Percentiles rank a stretch among this genome's conserved stretches.
phyloP scores from a whole-genome alignment of 2,888 invertebrate species.

The Rhagonycha lutea region DNA sequence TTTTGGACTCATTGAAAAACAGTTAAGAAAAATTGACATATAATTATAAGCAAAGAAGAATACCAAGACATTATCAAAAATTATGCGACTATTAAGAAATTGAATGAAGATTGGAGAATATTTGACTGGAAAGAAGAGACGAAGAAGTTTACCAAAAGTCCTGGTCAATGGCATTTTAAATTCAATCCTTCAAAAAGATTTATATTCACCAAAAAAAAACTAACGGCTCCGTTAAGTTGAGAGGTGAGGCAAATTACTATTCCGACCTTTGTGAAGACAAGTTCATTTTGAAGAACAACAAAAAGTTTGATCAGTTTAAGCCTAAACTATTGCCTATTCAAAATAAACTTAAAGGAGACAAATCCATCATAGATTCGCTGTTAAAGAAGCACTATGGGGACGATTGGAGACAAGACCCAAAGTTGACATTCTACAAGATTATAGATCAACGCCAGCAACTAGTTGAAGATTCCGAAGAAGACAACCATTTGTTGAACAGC shows the following conservation, averaged over 20 bases:
- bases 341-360: not conserved
- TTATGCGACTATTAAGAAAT: constrained; percentile 27
- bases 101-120: constrained; percentile 27
- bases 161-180: constrained; percentile 35
- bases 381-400: not conserved
- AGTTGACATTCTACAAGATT: not conserved
- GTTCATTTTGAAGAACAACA: not conserved
- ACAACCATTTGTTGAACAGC: no score
- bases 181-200: constrained; percentile 31
- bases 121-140: constrained; percentile 32
- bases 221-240: constrained; percentile 10
- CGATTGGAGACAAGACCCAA: not conserved
- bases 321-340: not conserved
- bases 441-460: not conserved
- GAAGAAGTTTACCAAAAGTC: constrained; percentile 26
- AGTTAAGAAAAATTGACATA: constrained; percentile 30
- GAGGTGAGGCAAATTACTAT: constrained; percentile 25
- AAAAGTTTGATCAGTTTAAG: not conserved
- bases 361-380: not conserved
- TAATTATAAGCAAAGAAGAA: constrained; percentile 32
- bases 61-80: constrained; percentile 33
- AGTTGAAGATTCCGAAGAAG: not conserved
- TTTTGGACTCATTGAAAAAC: constrained; percentile 39
- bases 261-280: constrained; percentile 20
- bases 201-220: constrained; percentile 17